Conservation (phyloP, 2,888 invertebrate species). For the Kuschelorhynchus macadamiae region DNA sequence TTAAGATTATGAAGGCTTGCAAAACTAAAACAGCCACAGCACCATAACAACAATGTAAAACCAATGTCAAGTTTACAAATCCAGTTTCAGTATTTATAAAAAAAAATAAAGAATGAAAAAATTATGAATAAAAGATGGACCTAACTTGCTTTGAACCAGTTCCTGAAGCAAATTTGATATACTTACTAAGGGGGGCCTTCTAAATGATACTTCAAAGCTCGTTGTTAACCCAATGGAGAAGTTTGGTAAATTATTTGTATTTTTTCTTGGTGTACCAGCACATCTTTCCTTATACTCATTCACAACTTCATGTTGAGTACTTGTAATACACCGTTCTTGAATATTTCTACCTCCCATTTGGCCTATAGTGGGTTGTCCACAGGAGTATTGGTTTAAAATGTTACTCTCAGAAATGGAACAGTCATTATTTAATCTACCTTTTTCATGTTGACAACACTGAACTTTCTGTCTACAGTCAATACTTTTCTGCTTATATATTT, state of each 20-base stretch:
- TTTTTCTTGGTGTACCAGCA: conserved; percentile 15
- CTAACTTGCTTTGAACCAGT: no score
- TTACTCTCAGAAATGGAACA: neutral
- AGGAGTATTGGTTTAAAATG: no score
- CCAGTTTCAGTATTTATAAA: no score
- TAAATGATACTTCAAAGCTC: conserved; percentile 75
- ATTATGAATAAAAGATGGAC: no score
- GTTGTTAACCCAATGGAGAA: conserved; percentile 81
- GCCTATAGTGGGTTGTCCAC: neutral
- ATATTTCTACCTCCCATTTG: neutral
- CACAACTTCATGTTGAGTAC: conserved; percentile 12
- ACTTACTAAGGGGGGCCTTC: no score
- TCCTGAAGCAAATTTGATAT: no score
- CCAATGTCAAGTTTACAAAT: no score
- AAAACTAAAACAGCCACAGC: no score
- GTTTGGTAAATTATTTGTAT: conserved; percentile 14
- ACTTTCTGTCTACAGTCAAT: conserved; percentile 5
- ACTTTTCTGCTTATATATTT: neutral
- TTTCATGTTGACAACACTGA: conserved; percentile 7
- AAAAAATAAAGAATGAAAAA: no score
- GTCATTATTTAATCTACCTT: neutral
- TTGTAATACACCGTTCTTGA: conserved; percentile 26
- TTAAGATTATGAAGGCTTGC: no score
- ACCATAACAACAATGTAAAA: no score
- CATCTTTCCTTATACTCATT: neutral